phyloP scores from a whole-genome alignment of 1,140 invertebrate species.

The Drosophila lacertosa region DNA sequence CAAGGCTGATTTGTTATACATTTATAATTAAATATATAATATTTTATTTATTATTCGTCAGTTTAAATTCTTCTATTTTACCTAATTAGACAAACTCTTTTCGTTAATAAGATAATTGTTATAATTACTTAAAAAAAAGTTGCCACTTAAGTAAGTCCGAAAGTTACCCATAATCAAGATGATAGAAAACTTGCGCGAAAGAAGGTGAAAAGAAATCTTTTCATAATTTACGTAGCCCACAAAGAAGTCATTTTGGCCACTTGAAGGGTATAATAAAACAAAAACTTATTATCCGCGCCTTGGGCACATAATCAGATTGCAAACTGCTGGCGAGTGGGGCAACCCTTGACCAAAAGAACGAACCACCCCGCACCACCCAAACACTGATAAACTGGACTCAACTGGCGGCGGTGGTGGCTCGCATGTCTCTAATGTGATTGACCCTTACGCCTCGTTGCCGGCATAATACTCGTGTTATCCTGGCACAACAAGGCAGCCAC shows the following conservation, averaged over 20 bases:
- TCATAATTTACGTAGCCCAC: not conserved
- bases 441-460: slow-evolving; percentile 79
- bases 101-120: no score
- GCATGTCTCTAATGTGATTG: slow-evolving; percentile 80
- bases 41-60: no score
- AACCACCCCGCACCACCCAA: slow-evolving; percentile 11
- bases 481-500: slow-evolving; percentile 29
- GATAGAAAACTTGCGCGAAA: no score
- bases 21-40: no score
- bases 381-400: slow-evolving; percentile 5
- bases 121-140: no score
- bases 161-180: no score
- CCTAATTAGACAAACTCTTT: no score
- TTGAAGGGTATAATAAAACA: slow-evolving; percentile 52
- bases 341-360: slow-evolving; percentile 43
- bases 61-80: no score
- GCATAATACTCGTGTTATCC: slow-evolving; percentile 79
- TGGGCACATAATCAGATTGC: slow-evolving; percentile 70
- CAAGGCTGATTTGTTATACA: no score
- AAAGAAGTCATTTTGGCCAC: slow-evolving; percentile 20
- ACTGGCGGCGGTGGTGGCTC: slow-evolving; percentile 41
- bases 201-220: not conserved
- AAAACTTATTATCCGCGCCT: slow-evolving; percentile 62
- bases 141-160: no score
- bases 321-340: slow-evolving; percentile 38